Evolutionary conservation across 2,797 vertebrate species (phyloP).

Genomic region (Alectoris magna): DNA sequence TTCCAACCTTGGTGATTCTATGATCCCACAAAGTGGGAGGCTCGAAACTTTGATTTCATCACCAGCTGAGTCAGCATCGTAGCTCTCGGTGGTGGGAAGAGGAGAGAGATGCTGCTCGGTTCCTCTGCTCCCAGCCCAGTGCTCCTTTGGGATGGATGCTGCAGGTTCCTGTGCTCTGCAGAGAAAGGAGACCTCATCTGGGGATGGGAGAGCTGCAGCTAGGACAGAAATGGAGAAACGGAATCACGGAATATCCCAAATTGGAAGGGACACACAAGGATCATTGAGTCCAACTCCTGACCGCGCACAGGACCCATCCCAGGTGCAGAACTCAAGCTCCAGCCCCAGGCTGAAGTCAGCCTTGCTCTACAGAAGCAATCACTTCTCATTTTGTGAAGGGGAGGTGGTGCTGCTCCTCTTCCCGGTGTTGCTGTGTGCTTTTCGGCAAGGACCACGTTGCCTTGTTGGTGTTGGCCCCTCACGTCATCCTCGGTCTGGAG

Average conservation of each 20-base stretch:
- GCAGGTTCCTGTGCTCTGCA: not conserved
- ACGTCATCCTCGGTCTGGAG: not conserved
- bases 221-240: no score
- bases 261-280: no score
- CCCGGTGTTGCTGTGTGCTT: rapidly evolving
- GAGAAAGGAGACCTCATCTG: not conserved
- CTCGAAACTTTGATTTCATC: not conserved
- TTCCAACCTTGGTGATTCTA: no score
- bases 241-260: no score
- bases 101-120: not conserved
- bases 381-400: not conserved
- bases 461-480: not conserved
- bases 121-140: rapidly evolving
- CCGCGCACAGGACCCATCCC: no score
- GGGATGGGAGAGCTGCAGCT: not conserved
- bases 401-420: not conserved
- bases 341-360: not conserved
- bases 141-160: not conserved
- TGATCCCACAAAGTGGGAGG: not conserved
- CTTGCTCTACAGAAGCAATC: not conserved
- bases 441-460: not conserved
- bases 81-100: not conserved
- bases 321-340: not conserved
- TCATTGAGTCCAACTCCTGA: no score
- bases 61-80: not conserved